Evolutionary conservation across 2,113 vertebrate species (phyloP).

Genomic region (Malurus melanocephalus): DNA sequence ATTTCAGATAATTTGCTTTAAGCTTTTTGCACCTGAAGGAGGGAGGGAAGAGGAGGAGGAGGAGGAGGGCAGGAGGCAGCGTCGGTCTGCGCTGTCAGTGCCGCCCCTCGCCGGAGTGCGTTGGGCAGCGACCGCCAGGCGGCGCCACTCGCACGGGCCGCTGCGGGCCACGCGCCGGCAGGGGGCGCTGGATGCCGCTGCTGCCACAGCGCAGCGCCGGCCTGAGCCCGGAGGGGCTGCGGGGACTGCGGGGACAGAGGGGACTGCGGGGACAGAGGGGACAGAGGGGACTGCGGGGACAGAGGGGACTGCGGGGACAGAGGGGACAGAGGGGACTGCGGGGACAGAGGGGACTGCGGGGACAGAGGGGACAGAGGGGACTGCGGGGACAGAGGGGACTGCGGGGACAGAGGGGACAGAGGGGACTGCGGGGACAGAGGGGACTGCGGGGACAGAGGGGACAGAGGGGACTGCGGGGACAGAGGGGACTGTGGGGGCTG

Average conservation of each 20-base stretch:
- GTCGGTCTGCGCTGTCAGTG: rapidly evolving
- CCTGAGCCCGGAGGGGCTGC: too few species aligned
- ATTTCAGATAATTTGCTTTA: not conserved
- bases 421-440: rapidly evolving
- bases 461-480: not conserved
- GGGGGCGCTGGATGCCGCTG: not conserved
- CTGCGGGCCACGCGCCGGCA: not conserved
- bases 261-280: rapidly evolving
- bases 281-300: too few species aligned
- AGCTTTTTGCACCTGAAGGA: not conserved
- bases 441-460: too few species aligned
- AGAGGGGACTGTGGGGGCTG: too few species aligned
- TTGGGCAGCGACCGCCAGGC: not conserved
- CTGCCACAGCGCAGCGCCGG: too few species aligned
- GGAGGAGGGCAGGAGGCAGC: rapidly evolving
- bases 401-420: rapidly evolving
- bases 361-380: too few species aligned
- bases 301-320: rapidly evolving
- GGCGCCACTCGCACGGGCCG: not conserved
- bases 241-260: rapidly evolving
- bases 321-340: not conserved
- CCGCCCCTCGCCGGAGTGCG: rapidly evolving
- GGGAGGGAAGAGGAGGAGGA: too few species aligned
- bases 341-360: rapidly evolving
- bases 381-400: rapidly evolving